Evolutionary conservation across 2,113 vertebrate genomes (phyloP), one percentile per base, ranked within the genome.

Genomic region (Aix galericulata): DNA sequence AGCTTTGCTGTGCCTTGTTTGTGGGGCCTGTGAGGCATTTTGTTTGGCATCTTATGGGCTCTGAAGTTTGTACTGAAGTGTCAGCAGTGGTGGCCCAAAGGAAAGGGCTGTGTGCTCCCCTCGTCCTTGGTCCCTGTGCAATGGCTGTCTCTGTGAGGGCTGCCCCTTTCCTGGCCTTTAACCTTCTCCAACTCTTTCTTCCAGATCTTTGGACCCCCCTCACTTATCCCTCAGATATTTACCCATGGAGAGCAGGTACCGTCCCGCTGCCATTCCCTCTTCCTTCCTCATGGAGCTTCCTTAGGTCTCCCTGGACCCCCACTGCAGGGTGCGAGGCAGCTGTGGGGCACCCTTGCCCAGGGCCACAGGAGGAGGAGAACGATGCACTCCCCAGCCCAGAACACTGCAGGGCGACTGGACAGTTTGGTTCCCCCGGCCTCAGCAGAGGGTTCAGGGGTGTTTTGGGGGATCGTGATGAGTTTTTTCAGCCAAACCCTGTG

Each of bases 191-290:
- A 94, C 82, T 98, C 97, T 98, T 97, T 98, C 97, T 98, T 98
- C 97, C 98, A 98, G 98, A 98, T 98, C 63, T 98, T 98, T 98
- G 98, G 98, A 98, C 96, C 98, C 97, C 95, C 98, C 97, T 98
- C 97, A 96, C 95, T 98, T 97, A 97, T 98, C 89, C 98, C 98
- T 94, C 98, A 98, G 97, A 98, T 98, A 97, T 98, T 98, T 97
- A 97, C 97, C 90, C 98, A 98, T 93, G 98, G 97, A 89, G 97
- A 98, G 92, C 98, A 98, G 98, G 98, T 98, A 97, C 96, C 90
- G 97, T 98, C 97, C 97, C 91, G 0, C 95, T 97, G 94, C 80
- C 0, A 6, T 94, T 97, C 86, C 94, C 82, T 91, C 29, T 21
- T 52, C 62, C 68, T 94, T 96, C 86, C 58, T 83, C 86, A 69